Percentiles rank a stretch among this genome's conserved stretches.
These are phyloP conservation scores for Cetoscarus ocellatus DNA, from an alignment of 2,797 vertebrate species.

Conservation along the genomic window DNA sequence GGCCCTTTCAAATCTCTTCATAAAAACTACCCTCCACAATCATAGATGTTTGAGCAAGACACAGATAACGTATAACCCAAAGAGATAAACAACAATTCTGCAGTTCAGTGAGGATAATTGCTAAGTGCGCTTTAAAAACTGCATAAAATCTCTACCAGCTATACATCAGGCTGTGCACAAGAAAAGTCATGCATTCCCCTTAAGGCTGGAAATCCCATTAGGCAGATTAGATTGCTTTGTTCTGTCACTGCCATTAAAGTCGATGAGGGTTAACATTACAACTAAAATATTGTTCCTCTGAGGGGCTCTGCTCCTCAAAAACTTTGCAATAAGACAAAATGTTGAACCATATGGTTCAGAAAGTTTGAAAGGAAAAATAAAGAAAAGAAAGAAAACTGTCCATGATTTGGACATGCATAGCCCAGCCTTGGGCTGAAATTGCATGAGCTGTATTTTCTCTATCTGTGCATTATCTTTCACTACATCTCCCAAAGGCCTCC, in stretches of 20 bases:
- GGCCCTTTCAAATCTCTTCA: not conserved
- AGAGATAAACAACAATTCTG: not conserved
- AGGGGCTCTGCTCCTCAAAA: not conserved
- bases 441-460: constrained; percentile 19
- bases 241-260: not conserved
- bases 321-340: not conserved
- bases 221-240: constrained; percentile 4
- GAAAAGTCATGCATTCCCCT: not conserved
- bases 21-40: not conserved
- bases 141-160: not conserved
- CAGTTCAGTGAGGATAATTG: not conserved
- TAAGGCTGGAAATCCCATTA: constrained; percentile 2
- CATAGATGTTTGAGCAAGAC: not conserved
- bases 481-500: constrained; percentile 37
- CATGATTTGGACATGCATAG: not conserved
- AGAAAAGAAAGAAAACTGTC: not conserved
- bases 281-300: not conserved
- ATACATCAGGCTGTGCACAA: not conserved
- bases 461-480: constrained; percentile 38
- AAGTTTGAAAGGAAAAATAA: not conserved
- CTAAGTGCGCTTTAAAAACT: not conserved
- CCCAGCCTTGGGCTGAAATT: constrained; percentile 1
- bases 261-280: not conserved
- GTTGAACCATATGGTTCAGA: not conserved
- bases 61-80: not conserved